Conservation (phyloP, 2,797 vertebrate genomes). For the Phrynocephalus vlangalii region DNA sequence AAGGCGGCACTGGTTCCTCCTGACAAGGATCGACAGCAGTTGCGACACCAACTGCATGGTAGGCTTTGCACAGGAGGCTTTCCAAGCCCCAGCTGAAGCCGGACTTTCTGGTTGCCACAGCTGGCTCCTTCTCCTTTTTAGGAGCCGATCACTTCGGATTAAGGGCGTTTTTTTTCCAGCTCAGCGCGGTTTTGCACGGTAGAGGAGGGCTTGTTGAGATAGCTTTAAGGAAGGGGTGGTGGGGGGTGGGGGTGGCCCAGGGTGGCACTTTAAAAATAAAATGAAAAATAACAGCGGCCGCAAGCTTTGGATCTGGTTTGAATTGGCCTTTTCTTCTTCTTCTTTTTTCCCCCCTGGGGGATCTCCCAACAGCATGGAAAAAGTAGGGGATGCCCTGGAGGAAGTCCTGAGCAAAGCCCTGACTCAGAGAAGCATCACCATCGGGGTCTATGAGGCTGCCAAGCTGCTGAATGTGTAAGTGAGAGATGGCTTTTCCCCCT, state of each 20-base stretch:
- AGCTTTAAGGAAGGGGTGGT: not conserved
- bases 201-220: not conserved
- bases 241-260: no score
- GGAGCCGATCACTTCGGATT: not conserved
- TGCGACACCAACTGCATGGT: no score
- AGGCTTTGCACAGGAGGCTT: not conserved
- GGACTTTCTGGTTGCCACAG: not conserved
- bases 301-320: not conserved
- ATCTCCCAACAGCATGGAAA: slow-evolving; percentile 86
- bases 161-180: not conserved
- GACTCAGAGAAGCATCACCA: slow-evolving; percentile 92
- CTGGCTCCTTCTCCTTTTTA: not conserved
- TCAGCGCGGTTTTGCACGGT: not conserved
- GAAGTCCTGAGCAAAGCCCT: slow-evolving; percentile 91
- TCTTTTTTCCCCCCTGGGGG: not conserved
- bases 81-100: not conserved
- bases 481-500: not conserved
- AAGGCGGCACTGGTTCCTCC: not conserved
- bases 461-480: slow-evolving; percentile 97
- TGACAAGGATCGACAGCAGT: not conserved
- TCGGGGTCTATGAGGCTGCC: slow-evolving; percentile 94
- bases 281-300: not conserved
- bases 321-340: not conserved
- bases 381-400: slow-evolving; percentile 89
- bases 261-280: not conserved